phyloP scores from a whole-genome alignment of 2,797 vertebrate genomes.

The Apodemus agrarius region DNA sequence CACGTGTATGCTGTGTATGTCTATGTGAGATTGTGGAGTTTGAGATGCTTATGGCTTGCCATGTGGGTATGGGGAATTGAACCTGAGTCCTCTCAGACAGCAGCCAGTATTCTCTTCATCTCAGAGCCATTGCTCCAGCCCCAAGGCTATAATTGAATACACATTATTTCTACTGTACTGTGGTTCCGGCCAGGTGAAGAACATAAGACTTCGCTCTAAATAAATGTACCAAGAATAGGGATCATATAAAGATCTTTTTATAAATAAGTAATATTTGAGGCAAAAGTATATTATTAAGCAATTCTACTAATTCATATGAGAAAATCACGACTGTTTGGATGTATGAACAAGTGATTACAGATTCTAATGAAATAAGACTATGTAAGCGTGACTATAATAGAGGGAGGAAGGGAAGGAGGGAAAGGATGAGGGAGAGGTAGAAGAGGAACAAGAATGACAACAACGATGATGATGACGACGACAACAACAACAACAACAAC shows the following conservation, averaged over 20 bases:
- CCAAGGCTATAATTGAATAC: background rate
- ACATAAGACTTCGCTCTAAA: background rate
- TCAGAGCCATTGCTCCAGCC: background rate
- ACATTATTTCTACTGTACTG: background rate
- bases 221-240: background rate
- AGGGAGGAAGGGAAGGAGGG: background rate
- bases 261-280: background rate
- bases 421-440: accelerated
- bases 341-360: background rate
- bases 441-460: background rate
- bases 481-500: background rate
- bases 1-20: no score
- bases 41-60: background rate
- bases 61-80: background rate
- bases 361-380: background rate
- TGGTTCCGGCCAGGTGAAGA: background rate
- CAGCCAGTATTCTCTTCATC: background rate
- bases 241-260: background rate
- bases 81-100: background rate
- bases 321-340: background rate
- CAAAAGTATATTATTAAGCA: background rate
- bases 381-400: background rate
- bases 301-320: background rate
- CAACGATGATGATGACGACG: accelerated
- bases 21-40: no score